Evolutionary conservation across 2,113 vertebrate genomes (phyloP).

Genomic region (Sclerurus mexicanus): DNA sequence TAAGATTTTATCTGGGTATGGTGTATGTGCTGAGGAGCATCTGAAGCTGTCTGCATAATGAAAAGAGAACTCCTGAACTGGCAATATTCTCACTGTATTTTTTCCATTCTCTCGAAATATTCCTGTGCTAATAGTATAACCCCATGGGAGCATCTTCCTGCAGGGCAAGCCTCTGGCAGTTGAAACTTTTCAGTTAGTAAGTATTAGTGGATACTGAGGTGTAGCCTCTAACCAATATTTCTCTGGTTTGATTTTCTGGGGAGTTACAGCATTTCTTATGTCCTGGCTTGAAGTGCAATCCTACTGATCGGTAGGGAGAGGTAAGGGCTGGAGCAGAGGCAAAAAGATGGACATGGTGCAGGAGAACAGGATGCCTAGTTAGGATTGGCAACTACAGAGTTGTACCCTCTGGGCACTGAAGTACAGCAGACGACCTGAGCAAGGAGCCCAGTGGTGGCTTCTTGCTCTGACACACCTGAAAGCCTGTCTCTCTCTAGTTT

Average conservation of each 20-base stretch:
- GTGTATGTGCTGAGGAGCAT: background rate
- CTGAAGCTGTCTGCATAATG: background rate
- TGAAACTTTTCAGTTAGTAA: background rate
- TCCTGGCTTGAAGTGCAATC: too few species aligned
- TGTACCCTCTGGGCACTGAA: background rate
- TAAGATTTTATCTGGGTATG: background rate
- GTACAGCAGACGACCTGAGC: background rate
- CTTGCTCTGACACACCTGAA: background rate
- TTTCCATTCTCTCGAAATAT: background rate
- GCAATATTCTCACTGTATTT: background rate
- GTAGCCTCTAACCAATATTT: background rate
- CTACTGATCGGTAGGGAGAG: rapidly evolving
- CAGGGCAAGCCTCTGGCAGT: background rate
- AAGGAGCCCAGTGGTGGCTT: background rate
- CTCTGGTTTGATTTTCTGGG: background rate
- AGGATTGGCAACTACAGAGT: background rate
- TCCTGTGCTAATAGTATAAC: background rate
- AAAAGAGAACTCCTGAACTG: background rate
- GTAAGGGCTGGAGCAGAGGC: background rate
- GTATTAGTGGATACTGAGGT: background rate
- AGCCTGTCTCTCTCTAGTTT: background rate
- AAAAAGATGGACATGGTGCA: rapidly evolving
- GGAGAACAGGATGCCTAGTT: background rate
- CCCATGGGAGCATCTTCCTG: background rate
- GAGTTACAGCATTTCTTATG: rapidly evolving